Evolutionary conservation across 2,888 invertebrate genomes (phyloP).

Genomic region (Lasioglossum figueresi): DNA sequence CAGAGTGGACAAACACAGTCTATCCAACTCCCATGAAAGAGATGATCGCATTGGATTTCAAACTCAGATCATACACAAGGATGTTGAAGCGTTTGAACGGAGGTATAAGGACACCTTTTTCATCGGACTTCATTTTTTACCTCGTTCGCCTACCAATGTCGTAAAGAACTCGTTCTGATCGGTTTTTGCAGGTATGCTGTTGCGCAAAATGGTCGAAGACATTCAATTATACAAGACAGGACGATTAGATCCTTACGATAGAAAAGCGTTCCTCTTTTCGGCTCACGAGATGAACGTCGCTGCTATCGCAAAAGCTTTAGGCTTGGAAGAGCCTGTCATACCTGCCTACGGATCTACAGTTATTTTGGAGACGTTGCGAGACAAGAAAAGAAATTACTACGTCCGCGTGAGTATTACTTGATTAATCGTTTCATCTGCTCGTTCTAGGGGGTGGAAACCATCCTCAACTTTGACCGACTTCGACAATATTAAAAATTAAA

Average conservation of each 20-base stretch:
- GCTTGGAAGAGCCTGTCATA: conserved; percentile 74
- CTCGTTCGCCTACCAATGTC: background rate
- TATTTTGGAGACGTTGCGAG: conserved; percentile 77
- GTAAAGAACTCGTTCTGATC: background rate
- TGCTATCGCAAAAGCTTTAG: conserved; percentile 73
- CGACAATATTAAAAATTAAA: too few relatives aligned
- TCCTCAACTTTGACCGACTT: too few relatives aligned
- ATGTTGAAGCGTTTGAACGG: conserved; percentile 82
- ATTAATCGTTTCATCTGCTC: background rate
- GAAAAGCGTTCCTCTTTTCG: conserved; percentile 77
- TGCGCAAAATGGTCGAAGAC: conserved; percentile 77
- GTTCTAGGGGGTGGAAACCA: too few relatives aligned
- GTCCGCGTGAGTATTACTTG: conserved; percentile 68
- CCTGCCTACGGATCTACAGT: conserved; percentile 79
- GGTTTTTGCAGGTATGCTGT: conserved; percentile 69
- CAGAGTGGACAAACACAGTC: conserved; percentile 83
- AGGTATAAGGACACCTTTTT: conserved; percentile 71
- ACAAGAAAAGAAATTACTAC: conserved; percentile 73
- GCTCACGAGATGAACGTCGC: conserved; percentile 79
- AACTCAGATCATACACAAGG: conserved; percentile 79
- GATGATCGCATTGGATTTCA: conserved; percentile 82
- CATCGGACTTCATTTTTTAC: background rate
- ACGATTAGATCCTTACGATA: conserved; percentile 67
- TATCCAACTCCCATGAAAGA: conserved; percentile 81
- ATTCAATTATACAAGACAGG: conserved; percentile 69